A percentile compares a stretch with the other conserved stretches of the same genome.
phyloP scores from a whole-genome alignment of 2,113 vertebrate genomes.

The Sitta europaea region DNA sequence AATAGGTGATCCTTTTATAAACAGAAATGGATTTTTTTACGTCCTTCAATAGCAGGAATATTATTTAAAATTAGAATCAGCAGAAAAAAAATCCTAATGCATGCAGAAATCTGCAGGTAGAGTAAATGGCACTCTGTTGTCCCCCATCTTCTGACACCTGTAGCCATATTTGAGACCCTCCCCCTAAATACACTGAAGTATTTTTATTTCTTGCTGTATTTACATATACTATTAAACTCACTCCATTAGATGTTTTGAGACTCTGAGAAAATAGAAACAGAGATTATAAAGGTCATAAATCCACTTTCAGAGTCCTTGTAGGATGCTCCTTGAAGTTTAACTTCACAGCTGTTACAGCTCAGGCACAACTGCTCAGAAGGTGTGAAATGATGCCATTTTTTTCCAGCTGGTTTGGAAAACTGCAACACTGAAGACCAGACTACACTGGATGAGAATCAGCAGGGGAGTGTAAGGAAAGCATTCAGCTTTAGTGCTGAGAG shows the following conservation, averaged over 20 bases:
- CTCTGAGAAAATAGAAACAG: neutral
- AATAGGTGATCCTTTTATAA: neutral
- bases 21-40: neutral
- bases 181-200: neutral
- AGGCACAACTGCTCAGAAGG: slow-evolving; percentile 31
- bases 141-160: neutral
- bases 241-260: neutral
- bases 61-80: neutral
- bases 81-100: neutral
- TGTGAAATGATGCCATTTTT: slow-evolving; percentile 22
- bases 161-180: neutral
- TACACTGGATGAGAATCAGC: neutral
- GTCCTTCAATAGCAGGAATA: slow-evolving; percentile 5
- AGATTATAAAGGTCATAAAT: neutral
- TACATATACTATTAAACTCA: neutral
- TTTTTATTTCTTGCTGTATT: neutral
- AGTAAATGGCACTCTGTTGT: neutral
- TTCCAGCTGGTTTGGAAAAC: slow-evolving; percentile 40
- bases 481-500: neutral
- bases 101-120: slow-evolving; percentile 31
- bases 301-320: neutral
- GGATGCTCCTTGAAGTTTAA: slow-evolving; percentile 2
- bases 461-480: neutral
- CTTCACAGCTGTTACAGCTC: slow-evolving; percentile 42
- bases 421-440: neutral